Percentiles rank a stretch among this genome's conserved stretches.
Conservation (phyloP, 2,888 invertebrate species). For the Diaprepes abbreviatus region DNA sequence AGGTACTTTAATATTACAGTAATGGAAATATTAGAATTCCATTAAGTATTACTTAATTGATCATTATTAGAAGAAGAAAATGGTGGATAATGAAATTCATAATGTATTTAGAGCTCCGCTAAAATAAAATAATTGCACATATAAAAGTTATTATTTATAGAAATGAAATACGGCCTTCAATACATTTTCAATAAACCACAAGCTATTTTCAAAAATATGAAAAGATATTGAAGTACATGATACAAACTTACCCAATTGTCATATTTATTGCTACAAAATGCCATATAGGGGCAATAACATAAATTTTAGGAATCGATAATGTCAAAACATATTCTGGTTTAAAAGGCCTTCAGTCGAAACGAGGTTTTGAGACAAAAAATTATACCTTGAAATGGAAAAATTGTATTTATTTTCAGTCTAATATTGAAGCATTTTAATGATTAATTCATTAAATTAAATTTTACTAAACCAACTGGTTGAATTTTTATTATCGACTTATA, state of each 20-base stretch:
- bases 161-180: slow-evolving; percentile 6
- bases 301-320: slow-evolving; percentile 24
- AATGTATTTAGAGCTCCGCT: no score
- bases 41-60: no score
- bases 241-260: slow-evolving; percentile 23
- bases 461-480: no score
- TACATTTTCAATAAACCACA: not conserved
- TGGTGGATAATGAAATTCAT: no score
- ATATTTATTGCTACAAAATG: slow-evolving; percentile 23
- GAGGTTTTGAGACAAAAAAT: not conserved
- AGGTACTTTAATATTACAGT: no score
- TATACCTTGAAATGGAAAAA: not conserved
- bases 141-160: not conserved
- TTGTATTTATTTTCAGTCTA: not conserved
- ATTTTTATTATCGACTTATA: no score
- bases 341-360: slow-evolving; percentile 7
- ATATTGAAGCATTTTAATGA: no score
- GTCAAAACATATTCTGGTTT: slow-evolving; percentile 12
- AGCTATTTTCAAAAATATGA: slow-evolving; percentile 15
- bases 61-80: no score
- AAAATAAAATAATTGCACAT: not conserved
- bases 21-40: no score
- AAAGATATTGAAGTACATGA: slow-evolving; percentile 28
- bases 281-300: slow-evolving; percentile 13
- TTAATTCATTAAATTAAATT: no score